Base-by-base conservation (phyloP, 1,140 invertebrate species). In the Gryon sp. region DNA sequence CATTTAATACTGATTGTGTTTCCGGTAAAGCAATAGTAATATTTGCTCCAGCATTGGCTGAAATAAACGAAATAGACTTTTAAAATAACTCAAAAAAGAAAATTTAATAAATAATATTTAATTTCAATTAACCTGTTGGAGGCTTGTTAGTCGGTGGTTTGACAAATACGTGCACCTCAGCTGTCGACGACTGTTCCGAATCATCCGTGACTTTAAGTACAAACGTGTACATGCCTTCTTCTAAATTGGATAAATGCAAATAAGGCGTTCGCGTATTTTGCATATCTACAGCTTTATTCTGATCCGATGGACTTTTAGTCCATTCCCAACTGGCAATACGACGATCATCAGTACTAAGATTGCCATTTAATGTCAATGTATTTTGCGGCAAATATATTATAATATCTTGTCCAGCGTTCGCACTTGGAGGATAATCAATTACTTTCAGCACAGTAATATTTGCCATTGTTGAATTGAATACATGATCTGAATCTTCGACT, bases 191-290 rank as follows among this genome's bases (percentile, higher is more conserved):
- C 89, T 98, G 96, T 1, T 94, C 94, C 1, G 94, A 94, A 63
- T 93, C 93, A 81, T 98, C 97, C 4, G 95, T 97, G 1, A 98
- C 97, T 90, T 96, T 97, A 2, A 99, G 88, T 5, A 95, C 93
- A 89, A 98, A 98, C 4, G 95, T 97, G 82, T 98, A 99, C 88
- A 97, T 94, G 48, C 97, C 97, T 82, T 96, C 95, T 83, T 97
- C 95, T 53, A 98, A 89, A 86, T 98, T 95, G 1, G 95, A 96
- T 2, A 98, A 87, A 81, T 94, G 92, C 30, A 96, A 89, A 82
- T 95, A 96, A 0, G 96, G 95, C 0, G 96, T 97, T 78, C 95
- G 91, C 0, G 96, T 97, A 70, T 97, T 95, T 90, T 96, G 95
- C 95, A 98, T 97, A 83, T 98, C 96, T 9, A 96, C 96, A 6